These are phyloP conservation scores for Lasioglossum baleicum DNA, from an alignment of 1,140 invertebrate species.

Conservation along the genomic window DNA sequence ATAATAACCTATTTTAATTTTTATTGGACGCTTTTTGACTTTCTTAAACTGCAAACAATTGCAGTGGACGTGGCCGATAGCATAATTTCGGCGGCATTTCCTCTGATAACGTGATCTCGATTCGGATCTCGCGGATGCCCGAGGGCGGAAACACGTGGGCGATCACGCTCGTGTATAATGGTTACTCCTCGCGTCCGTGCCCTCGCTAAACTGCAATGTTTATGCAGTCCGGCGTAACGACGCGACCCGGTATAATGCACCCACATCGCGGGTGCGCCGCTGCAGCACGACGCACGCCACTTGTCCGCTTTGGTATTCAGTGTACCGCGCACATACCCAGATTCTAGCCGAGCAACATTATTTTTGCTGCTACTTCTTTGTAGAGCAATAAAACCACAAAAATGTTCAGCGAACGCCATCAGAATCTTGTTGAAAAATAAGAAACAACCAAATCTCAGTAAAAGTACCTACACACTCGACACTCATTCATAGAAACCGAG, in stretches of 20 bases:
- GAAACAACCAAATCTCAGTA: too few species aligned
- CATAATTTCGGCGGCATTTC: conserved; percentile 22
- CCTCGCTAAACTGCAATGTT: conserved; percentile 67
- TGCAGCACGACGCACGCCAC: conserved; percentile 43
- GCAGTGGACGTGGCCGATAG: neutral
- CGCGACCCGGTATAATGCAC: conserved; percentile 72
- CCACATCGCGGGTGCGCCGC: conserved; percentile 61
- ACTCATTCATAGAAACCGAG: too few species aligned
- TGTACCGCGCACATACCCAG: too few species aligned
- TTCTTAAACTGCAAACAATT: too few species aligned
- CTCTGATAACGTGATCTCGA: conserved; percentile 37
- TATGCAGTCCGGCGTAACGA: conserved; percentile 64
- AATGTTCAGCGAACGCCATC: too few species aligned
- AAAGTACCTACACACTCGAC: too few species aligned
- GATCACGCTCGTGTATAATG: conserved; percentile 69
- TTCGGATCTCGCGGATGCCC: conserved; percentile 35
- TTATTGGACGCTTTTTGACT: too few species aligned
- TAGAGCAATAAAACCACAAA: too few species aligned
- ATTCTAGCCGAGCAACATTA: too few species aligned
- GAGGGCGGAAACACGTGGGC: conserved; percentile 76
- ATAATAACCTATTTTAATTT: too few species aligned
- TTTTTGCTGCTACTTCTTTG: too few species aligned
- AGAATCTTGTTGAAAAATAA: too few species aligned
- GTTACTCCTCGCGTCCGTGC: conserved; percentile 63
- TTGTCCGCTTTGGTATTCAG: conserved; percentile 46